Conservation (phyloP, 2,113 vertebrate genomes). For the Anguilla japonica region DNA sequence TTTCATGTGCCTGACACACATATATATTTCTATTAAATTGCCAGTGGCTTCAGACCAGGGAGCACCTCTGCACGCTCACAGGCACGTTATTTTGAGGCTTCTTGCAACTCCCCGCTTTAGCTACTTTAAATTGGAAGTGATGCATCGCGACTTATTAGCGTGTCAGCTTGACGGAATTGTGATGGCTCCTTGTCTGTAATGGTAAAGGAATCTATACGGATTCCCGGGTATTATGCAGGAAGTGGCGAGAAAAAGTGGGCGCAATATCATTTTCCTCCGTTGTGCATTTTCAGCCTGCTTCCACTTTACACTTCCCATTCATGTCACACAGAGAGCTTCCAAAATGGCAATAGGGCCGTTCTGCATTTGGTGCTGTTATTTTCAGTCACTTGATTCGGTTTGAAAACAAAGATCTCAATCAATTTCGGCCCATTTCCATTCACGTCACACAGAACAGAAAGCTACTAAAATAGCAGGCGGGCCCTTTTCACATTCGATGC, state of each 20-base stretch:
- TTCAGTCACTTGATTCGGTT: too few species aligned
- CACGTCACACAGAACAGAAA: not conserved
- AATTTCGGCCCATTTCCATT: not conserved
- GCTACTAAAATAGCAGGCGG: not conserved
- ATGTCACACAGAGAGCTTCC: not conserved
- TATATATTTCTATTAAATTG: not conserved
- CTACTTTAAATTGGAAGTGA: not conserved
- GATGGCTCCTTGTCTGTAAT: not conserved
- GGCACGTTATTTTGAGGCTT: not conserved
- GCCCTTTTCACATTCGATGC: not conserved
- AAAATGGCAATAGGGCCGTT: not conserved
- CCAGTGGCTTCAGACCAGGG: not conserved
- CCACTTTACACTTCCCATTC: not conserved
- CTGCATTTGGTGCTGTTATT: not conserved
- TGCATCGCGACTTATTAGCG: not conserved
- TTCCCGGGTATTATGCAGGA: not conserved
- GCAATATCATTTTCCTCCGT: not conserved
- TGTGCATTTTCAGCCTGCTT: not conserved
- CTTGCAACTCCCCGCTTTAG: not conserved
- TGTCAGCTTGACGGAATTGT: not conserved
- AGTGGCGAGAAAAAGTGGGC: not conserved
- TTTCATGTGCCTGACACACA: not conserved
- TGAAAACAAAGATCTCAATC: too few species aligned
- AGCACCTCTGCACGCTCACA: not conserved
- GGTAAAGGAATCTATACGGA: not conserved